phyloP scores from a whole-genome alignment of 2,113 vertebrate genomes.

The Perognathus longimembris region DNA sequence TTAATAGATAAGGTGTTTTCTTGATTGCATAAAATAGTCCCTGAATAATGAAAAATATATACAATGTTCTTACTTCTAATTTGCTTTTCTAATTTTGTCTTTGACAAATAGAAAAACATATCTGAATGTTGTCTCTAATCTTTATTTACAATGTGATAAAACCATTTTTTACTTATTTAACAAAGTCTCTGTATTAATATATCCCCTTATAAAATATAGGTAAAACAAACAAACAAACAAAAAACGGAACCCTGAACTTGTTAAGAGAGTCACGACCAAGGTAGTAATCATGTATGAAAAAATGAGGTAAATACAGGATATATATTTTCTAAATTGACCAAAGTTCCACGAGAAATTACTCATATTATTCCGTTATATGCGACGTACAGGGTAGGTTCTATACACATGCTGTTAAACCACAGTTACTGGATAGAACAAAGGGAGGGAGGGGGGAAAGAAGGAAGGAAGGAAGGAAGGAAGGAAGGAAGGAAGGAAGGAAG shows the following conservation, averaged over 20 bases:
- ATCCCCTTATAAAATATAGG: background rate
- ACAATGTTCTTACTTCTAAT: background rate
- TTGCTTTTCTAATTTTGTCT: background rate
- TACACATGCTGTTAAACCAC: no score
- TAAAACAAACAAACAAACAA: no score
- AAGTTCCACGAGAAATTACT: background rate
- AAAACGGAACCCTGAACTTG: background rate
- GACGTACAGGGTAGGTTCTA: background rate
- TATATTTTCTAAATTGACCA: background rate
- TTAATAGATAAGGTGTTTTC: no score
- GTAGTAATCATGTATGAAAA: background rate
- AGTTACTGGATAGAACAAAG: no score
- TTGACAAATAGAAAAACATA: constrained; percentile 9
- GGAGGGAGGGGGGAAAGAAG: no score
- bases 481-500: no score
- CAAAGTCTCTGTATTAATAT: background rate
- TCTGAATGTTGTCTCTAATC: background rate
- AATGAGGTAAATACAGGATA: background rate
- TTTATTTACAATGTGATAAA: background rate
- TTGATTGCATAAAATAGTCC: no score
- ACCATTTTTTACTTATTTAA: background rate
- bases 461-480: no score
- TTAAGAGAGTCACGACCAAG: background rate
- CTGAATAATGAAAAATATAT: background rate
- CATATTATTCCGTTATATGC: background rate